Percentiles rank a stretch among this genome's conserved stretches.
Conservation (phyloP, 2,888 invertebrate genomes). For the Nephrotoma flavescens region DNA sequence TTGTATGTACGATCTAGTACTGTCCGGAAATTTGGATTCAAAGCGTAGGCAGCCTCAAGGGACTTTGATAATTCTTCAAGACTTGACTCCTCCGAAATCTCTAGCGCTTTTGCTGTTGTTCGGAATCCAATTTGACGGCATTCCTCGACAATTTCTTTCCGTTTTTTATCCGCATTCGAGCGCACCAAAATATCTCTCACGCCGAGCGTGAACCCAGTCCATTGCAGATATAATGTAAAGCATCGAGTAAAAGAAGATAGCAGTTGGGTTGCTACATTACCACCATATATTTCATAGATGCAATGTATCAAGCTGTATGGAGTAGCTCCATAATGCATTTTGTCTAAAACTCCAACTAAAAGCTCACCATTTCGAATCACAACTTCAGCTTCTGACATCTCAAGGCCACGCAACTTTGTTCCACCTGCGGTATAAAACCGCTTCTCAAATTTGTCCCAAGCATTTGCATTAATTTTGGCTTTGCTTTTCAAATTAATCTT, state of each 20-base stretch:
- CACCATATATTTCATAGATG: slow-evolving; percentile 92
- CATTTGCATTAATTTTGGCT: slow-evolving; percentile 47
- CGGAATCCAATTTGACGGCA: slow-evolving; percentile 46
- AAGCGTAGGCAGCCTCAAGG: slow-evolving; percentile 53
- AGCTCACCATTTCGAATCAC: slow-evolving; percentile 79
- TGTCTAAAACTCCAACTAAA: slow-evolving; percentile 84
- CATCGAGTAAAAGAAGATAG: slow-evolving; percentile 83
- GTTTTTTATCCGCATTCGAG: slow-evolving; percentile 51
- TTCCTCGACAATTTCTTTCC: slow-evolving; percentile 50
- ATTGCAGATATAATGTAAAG: slow-evolving; percentile 80
- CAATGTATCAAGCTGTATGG: slow-evolving; percentile 89
- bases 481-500: slow-evolving; percentile 52
- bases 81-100: slow-evolving; percentile 42
- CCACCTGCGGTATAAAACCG: slow-evolving; percentile 53
- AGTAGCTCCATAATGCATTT: slow-evolving; percentile 92
- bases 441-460: slow-evolving; percentile 41
- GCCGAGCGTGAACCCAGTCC: slow-evolving; percentile 87
- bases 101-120: slow-evolving; percentile 55
- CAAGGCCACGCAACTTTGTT: slow-evolving; percentile 38
- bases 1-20: slow-evolving; percentile 76
- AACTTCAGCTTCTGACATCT: slow-evolving; percentile 85
- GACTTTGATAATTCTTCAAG: slow-evolving; percentile 45
- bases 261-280: slow-evolving; percentile 61
- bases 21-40: slow-evolving; percentile 61
- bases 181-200: slow-evolving; percentile 86